Evolutionary conservation across 2,113 vertebrate genomes (phyloP).

Genomic region (Nibea coibor): DNA sequence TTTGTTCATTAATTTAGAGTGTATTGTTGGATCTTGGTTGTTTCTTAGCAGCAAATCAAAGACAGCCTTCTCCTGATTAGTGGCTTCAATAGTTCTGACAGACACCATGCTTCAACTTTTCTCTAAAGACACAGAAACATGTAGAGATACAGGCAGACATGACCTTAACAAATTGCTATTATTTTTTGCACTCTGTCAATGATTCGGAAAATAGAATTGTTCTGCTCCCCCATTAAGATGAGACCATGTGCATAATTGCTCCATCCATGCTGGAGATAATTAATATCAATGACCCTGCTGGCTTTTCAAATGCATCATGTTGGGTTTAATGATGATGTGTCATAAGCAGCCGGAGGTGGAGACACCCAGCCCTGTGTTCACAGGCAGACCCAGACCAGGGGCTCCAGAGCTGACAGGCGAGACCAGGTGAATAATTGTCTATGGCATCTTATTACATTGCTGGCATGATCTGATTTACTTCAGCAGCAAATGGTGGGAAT

Average conservation of each 20-base stretch:
- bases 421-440: conserved; percentile 75
- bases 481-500: conserved; percentile 71
- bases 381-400: conserved; percentile 65
- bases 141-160: not conserved
- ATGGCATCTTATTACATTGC: conserved; percentile 75
- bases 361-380: conserved; percentile 57
- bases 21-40: not conserved
- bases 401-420: conserved; percentile 69
- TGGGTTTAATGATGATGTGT: conserved; percentile 76
- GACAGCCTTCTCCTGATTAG: not conserved
- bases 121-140: not conserved
- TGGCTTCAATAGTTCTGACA: not conserved
- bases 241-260: conserved; percentile 57
- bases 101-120: not conserved
- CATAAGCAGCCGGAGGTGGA: conserved; percentile 64
- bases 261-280: conserved; percentile 64
- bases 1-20: not conserved
- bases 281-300: conserved; percentile 72
- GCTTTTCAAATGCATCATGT: conserved; percentile 74
- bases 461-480: conserved; percentile 75
- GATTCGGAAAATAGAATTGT: conserved; percentile 57
- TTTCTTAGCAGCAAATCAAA: not conserved
- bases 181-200: conserved; percentile 37
- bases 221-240: conserved; percentile 57
- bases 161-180: conserved; percentile 27